Evolutionary conservation across 2,888 invertebrate species (phyloP).

Genomic region (Acronicta psi): DNA sequence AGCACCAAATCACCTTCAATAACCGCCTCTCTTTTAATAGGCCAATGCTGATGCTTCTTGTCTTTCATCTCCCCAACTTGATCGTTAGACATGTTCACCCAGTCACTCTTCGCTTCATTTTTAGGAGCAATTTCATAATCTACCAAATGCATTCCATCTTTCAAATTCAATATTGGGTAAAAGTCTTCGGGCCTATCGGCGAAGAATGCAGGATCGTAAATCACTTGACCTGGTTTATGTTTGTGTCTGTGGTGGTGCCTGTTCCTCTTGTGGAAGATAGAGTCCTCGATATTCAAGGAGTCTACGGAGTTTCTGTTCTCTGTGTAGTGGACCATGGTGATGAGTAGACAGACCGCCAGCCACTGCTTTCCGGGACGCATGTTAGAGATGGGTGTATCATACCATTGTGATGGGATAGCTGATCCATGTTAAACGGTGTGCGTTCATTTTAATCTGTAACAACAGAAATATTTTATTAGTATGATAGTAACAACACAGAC

Average conservation of each 20-base stretch:
- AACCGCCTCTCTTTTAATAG: conserved; percentile 95
- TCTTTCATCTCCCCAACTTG: conserved; percentile 80
- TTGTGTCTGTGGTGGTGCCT: conserved; percentile 79
- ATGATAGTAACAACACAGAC: too few species aligned
- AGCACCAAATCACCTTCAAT: conserved; percentile 96
- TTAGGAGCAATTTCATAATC: conserved; percentile 66
- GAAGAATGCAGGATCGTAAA: conserved; percentile 58
- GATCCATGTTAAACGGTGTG: conserved; percentile 69
- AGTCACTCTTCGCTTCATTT: conserved; percentile 70
- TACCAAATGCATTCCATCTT: conserved; percentile 62
- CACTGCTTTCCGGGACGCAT: conserved; percentile 78
- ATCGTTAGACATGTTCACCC: conserved; percentile 80
- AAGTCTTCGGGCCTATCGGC: conserved; percentile 62
- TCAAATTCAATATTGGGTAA: conserved; percentile 63
- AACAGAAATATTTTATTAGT: conserved; percentile 48
- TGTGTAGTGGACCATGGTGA: conserved; percentile 69
- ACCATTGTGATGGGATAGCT: conserved; percentile 69
- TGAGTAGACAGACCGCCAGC: conserved; percentile 76
- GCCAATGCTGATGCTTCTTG: conserved; percentile 90
- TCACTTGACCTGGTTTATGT: conserved; percentile 69
- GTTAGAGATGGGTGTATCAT: conserved; percentile 73
- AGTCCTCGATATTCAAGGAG: conserved; percentile 54
- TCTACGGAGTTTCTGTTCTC: conserved; percentile 75
- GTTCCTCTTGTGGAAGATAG: conserved; percentile 61
- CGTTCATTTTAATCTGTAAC: conserved; percentile 80